Evolutionary conservation across 2,888 invertebrate species (phyloP), one percentile per base, ranked within the genome.

Genomic region (Apamea epomidion): DNA sequence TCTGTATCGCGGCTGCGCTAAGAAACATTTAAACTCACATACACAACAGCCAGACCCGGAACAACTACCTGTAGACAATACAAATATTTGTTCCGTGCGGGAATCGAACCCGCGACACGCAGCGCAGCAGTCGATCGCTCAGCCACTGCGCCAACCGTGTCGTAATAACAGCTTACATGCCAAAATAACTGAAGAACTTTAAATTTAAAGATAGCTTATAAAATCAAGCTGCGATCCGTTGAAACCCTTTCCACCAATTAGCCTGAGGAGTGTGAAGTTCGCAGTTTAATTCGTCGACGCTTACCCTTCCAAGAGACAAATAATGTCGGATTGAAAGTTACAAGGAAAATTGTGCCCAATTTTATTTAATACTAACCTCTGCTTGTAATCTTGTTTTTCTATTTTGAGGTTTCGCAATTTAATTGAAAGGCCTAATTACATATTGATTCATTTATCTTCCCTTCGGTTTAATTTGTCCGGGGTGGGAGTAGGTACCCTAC

Each of bases 301-400:
- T 76, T 78, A 74, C 62, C 65, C 74, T 70, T 67, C 51, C 65
- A 70, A 62, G 29, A 79, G 65, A 67, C 37, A 71, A 78, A 80
- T 83, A 58, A 81, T 77, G 73, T 80, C 60, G 37, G 29, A 80
- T 81, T 64, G 14, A 71, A 71, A 77, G 76, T 81, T 78, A 86
- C n/a, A 58, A 76, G 29, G 48, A 78, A 81, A 83, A 65, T 80
- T 84, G 25, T 58, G 32, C 25, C 32, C 48, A 18, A 72, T n/a
- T 70, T 70, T 42, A 70, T 79, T 76, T 32, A 67, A 67, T 58
- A 18, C 45, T 32, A 69, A 42, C 37, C 51, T 21, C 60, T 68
- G 48, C 60, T 62, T 54, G 18, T 64, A 45, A 51, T 69, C 48
- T 58, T 67, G 58, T 58, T 75, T 67, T 48, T 29, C 37, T n/a